Base-by-base conservation (phyloP, 2,888 invertebrate species). In the Hypselothyrea guttata region DNA sequence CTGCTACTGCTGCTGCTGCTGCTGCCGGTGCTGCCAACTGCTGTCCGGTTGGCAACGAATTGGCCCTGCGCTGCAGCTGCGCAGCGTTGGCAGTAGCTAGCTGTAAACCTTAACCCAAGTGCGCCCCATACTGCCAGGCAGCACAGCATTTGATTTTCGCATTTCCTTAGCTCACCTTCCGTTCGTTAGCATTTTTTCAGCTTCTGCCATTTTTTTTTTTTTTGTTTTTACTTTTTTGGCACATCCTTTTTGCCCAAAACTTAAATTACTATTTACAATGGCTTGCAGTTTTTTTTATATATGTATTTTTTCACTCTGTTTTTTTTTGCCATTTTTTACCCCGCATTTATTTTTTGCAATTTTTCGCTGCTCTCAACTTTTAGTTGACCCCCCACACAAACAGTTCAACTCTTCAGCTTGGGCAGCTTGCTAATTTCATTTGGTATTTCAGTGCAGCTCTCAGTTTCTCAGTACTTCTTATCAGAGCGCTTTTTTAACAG, bases 261-360 rank as follows among this genome's bases (percentile, higher is more conserved):
- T 78, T 81, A 81, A 81, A 81, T 81, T 81, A 81, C 79, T 81
- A 81, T 81, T 79, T 79, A 79, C 78, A 82, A 82, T 84, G 72
- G 64, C 58, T 59, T 61, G 61, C 72, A 44, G 48, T 70, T 70
- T 52, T 65, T 70, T 64, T 82, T 61, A n/a, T n/a, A n/a, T n/a
- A n/a, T n/a, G n/a, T n/a, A n/a, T n/a, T 45, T 31, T 56, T 49
- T 66, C 40, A 35, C 38, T 58, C 28, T 0, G n/a, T 55, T 47
- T 13, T 8, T 30, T 46, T 53, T 49, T 22, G 15, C 37, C n/a
- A n/a, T 16, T 35, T 35, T 45, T 46, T 15, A 40, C 8, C 51
- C 46, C 12, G 42, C 48, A 51, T 58, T 59, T 65, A 66, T 68
- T 72, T 75, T 62, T 64, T 55, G 59, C 52, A 62, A 61, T 71